Evolutionary conservation across 2,888 invertebrate species (phyloP).

Genomic region (Drosophila ustulata): DNA sequence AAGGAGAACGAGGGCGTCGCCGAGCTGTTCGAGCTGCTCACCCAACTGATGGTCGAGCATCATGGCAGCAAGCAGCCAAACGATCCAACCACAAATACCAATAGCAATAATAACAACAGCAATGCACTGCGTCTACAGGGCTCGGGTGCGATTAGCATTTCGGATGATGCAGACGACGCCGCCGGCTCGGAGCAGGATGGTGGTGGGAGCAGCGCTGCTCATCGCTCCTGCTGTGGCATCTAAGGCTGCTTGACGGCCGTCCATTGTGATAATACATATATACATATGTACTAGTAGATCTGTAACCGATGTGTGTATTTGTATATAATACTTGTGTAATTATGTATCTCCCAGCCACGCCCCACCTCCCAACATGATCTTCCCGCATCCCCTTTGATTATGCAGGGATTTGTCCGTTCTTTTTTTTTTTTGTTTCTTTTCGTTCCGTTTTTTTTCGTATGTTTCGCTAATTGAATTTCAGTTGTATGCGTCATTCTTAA

Average conservation of each 20-base stretch:
- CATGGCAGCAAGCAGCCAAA: constrained; percentile 64
- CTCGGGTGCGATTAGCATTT: constrained; percentile 38
- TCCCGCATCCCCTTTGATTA: not conserved
- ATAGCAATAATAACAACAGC: not conserved
- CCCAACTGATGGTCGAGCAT: constrained; percentile 88
- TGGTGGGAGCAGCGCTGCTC: constrained; percentile 14
- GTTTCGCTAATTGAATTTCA: constrained; percentile 30
- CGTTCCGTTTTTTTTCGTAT: constrained; percentile 2
- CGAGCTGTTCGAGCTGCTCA: constrained; percentile 94
- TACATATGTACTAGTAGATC: constrained; percentile 62
- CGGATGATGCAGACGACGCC: constrained; percentile 57
- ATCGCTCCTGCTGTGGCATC: constrained; percentile 73
- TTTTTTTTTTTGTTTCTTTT: not conserved
- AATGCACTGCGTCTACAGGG: constrained; percentile 62
- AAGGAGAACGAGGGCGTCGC: constrained; percentile 96
- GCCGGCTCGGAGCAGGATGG: constrained; percentile 22
- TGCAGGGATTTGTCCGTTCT: constrained; percentile 2
- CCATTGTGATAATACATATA: constrained; percentile 70
- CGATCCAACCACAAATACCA: constrained; percentile 53
- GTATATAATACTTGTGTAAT: constrained; percentile 58
- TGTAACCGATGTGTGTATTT: constrained; percentile 64
- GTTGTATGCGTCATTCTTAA: constrained; percentile 29
- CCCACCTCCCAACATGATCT: not conserved
- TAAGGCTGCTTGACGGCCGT: constrained; percentile 52
- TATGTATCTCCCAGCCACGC: constrained; percentile 31